These are phyloP conservation scores for Hemicentrotus pulcherrimus DNA, from an alignment of 35 echinoderm and acorn worm species.

Conservation along the genomic window DNA sequence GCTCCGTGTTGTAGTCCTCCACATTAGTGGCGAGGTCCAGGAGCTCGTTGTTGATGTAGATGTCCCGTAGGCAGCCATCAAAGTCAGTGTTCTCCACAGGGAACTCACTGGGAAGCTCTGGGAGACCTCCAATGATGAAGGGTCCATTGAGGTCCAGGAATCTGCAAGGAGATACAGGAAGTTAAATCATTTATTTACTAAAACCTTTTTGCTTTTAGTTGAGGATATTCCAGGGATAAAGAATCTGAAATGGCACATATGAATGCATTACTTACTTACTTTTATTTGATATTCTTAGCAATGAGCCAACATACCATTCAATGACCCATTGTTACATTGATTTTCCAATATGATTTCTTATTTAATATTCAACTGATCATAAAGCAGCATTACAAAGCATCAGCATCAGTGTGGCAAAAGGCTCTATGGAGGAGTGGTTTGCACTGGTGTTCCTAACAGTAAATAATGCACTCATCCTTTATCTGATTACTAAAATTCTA, in stretches of 20 bases:
- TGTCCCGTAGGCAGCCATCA: slow-evolving; percentile 82
- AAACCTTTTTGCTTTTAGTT: no score
- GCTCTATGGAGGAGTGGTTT: not conserved
- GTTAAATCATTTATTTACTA: not conserved
- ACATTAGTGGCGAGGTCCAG: slow-evolving; percentile 83
- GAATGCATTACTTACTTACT: not conserved
- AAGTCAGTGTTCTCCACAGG: slow-evolving; percentile 84
- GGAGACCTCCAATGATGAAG: slow-evolving; percentile 86
- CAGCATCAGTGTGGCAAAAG: no score
- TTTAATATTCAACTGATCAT: no score
- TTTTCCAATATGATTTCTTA: not conserved
- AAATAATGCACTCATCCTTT: not conserved
- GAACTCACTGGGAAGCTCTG: slow-evolving; percentile 79
- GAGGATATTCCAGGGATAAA: not conserved
- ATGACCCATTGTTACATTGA: not conserved
- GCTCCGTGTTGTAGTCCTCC: slow-evolving; percentile 67
- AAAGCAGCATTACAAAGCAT: no score
- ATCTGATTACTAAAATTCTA: not conserved
- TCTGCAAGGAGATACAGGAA: slow-evolving; percentile 35
- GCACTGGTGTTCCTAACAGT: not conserved
- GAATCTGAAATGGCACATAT: not conserved
- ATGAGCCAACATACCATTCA: not conserved
- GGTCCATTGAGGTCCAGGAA: slow-evolving; percentile 86
- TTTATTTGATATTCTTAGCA: no score
- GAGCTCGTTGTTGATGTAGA: slow-evolving; percentile 85